Conservation (phyloP, 2,888 invertebrate genomes). For the Pyrochroa serraticornis region DNA sequence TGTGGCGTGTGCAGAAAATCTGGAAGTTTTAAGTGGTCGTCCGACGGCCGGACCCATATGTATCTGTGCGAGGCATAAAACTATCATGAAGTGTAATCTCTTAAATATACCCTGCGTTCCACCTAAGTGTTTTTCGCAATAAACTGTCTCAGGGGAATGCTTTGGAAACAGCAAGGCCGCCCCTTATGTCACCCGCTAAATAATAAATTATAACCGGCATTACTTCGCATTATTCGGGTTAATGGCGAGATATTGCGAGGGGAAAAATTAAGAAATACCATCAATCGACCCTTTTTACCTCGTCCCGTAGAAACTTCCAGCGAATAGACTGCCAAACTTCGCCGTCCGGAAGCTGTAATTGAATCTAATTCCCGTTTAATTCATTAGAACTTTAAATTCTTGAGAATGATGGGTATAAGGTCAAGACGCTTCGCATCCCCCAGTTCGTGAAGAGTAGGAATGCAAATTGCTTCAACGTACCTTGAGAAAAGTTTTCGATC, state of each 20-base stretch:
- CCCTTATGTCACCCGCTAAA: conserved; percentile 23
- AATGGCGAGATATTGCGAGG: conserved; percentile 10
- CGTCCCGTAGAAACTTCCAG: not conserved
- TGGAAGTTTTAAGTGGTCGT: conserved; percentile 31
- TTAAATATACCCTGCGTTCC: conserved; percentile 49
- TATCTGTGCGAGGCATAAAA: conserved; percentile 38
- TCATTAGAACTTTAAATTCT: conserved; percentile 14
- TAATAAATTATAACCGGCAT: conserved; percentile 29
- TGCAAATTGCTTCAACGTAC: conserved; percentile 23
- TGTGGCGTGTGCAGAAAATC: no score
- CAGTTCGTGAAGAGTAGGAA: conserved; percentile 21
- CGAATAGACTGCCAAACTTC: conserved; percentile 11
- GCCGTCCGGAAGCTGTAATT: conserved; percentile 6
- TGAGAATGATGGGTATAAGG: conserved; percentile 3
- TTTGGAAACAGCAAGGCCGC: conserved; percentile 18
- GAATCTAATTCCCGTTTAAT: conserved; percentile 24
- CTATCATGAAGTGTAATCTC: conserved; percentile 50
- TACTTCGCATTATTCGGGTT: conserved; percentile 15
- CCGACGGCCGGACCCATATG: conserved; percentile 24
- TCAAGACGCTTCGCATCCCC: conserved; percentile 16
- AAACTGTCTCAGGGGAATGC: conserved; percentile 46
- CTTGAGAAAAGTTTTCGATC: conserved; percentile 33
- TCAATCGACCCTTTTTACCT: conserved; percentile 1
- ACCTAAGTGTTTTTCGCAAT: conserved; percentile 54
- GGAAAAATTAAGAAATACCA: conserved; percentile 5